Base-by-base conservation (phyloP, 2,113 vertebrate genomes). In the Oxyruncus cristatus region DNA sequence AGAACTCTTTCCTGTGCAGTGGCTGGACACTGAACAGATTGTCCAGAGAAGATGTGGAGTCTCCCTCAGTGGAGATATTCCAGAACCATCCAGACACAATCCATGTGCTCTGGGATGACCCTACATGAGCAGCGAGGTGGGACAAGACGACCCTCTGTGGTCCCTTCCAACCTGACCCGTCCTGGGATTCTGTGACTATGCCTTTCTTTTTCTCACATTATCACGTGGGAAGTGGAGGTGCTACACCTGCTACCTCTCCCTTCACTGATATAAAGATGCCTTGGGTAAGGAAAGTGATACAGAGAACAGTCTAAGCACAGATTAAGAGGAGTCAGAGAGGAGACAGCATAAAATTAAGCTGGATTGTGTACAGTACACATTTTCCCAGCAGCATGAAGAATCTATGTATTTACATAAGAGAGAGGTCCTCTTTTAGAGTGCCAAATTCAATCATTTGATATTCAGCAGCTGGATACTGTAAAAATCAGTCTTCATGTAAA, bases 391-490 rank as follows among this genome's bases (percentile, higher is more conserved):
- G 49, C 1, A 15, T 8, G 52, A 87, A 53, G 30, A 55, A 76
- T 76, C 53, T 26, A 7, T 14, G 4, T 72, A 85, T 73, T 65
- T 78, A 86, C 73, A 84, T 55, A 44, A 93, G 68, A 65, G 47
- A 88, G 79, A 89, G 5, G 41, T 62, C 82, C 75, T 87, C 47
- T 93, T 77, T 93, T 63, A 52, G 3, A 65, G 55, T 33, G 50
- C 72, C 94, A 88, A 80, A 92, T 84, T 55, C 88, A 86, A 95
- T 55, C 83, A 83, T 37, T 91, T 74, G 71, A 32, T 78, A 83
- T 75, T 77, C 44, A 3, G 72, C 96, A 97, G 82, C 92, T 96
- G 94, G 93, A 89, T 68, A 88, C 76, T 91, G 85, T 96, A 95
- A 92, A 95, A 97, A 86, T 23, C 75, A 94, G 87, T 71, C 77